Evolutionary conservation across 1,140 invertebrate species (phyloP).

Genomic region (Dinoponera quadriceps): DNA sequence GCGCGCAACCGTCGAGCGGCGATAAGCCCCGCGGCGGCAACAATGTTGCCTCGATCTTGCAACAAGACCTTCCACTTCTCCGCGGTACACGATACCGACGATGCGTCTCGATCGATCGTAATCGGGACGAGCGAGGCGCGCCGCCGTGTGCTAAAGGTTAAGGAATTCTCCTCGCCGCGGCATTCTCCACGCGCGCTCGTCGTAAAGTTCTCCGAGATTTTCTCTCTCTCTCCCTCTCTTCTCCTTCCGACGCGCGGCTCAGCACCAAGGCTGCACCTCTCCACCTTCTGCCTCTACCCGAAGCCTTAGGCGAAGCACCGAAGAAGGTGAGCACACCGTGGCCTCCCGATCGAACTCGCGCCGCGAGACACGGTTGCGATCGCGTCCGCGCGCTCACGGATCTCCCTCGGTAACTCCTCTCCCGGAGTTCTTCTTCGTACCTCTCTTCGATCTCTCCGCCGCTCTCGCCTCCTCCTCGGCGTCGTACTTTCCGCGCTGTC

Average conservation of each 20-base stretch:
- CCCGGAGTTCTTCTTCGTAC: slow-evolving; percentile 42
- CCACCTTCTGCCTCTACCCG: slow-evolving; percentile 10
- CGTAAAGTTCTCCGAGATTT: slow-evolving; percentile 63
- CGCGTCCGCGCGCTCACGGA: slow-evolving; percentile 63
- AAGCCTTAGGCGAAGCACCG: slow-evolving; percentile 38
- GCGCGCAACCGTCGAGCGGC: background rate
- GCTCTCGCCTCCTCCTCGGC: background rate
- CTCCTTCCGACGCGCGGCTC: background rate
- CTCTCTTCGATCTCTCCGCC: background rate
- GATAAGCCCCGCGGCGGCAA: slow-evolving; percentile 32
- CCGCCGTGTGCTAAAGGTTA: slow-evolving; percentile 71
- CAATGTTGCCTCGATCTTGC: slow-evolving; percentile 48
- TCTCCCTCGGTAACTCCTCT: slow-evolving; percentile 50
- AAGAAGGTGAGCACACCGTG: slow-evolving; percentile 27
- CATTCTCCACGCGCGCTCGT: slow-evolving; percentile 66
- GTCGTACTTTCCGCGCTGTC: slow-evolving; percentile 26
- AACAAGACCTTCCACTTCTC: slow-evolving; percentile 47
- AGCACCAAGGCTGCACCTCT: slow-evolving; percentile 45
- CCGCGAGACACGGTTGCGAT: slow-evolving; percentile 69
- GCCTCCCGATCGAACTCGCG: slow-evolving; percentile 61
- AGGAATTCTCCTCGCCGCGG: slow-evolving; percentile 66
- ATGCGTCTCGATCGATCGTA: slow-evolving; percentile 70
- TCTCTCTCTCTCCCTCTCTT: slow-evolving; percentile 10
- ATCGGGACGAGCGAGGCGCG: slow-evolving; percentile 63
- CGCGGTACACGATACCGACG: slow-evolving; percentile 50